Base-by-base conservation (phyloP, 2,797 vertebrate genomes). In the Gadopsis bispinosus region DNA sequence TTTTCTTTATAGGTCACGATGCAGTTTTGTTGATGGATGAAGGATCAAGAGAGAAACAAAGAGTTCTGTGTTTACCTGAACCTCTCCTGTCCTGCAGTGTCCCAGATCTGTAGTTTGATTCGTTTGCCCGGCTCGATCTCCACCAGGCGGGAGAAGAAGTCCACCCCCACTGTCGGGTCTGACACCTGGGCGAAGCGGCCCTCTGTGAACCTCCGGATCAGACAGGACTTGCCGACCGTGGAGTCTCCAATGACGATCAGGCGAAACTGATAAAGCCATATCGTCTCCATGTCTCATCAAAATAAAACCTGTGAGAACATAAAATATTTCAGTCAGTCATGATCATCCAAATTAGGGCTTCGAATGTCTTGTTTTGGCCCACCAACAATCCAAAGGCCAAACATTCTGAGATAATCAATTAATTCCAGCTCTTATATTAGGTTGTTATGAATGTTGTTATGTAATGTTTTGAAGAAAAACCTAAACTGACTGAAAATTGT, bases 231-330 rank as follows among this genome's bases (percentile, higher is more conserved):
- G 75, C 97, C 98, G 35, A 98, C 98, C 0, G 97, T 99, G 85
- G 97, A 98, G 92, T 98, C 98, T 43, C 97, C 98, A 71, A 99
- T 97, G 88, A 98, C 97, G 82, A 99, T 98, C 69, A 98, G 94
- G 54, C 97, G 96, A 89, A 98, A 98, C 92, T 99, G 98, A 91
- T 98, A 98, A 16, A 98, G 96, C 97, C 97, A 99, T 93, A 99
- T 99, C 12, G 97, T 97, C 92, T 99, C 97, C 98, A 99, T 99
- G 84, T 87, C 89, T 90, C 72, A 64, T 51, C 53, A 43, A 22
- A 74, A 65, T 58, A 4, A 59, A 59, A 83, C 83, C 93, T 95
- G 84, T 2, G 9, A 20, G 3, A 13, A n/a, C 58, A 66, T 11
- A 54, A 59, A 50, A 26, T 5, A 1, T 47, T 33, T 67, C 16